Evolutionary conservation across 2,888 invertebrate species (phyloP), one percentile per base, ranked within the genome.

Genomic region (Drosophila siamana): DNA sequence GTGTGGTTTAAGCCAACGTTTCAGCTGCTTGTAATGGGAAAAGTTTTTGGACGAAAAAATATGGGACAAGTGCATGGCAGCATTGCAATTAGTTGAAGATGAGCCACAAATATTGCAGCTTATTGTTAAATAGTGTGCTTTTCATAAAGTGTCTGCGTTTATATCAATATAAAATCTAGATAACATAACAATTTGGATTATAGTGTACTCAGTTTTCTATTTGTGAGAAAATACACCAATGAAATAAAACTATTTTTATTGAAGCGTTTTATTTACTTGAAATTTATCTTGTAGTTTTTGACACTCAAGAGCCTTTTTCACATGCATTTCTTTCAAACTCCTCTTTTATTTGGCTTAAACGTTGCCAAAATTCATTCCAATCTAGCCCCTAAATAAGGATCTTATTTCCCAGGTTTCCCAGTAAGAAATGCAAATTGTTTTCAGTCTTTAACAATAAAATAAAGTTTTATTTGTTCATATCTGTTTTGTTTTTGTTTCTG

Each of bases 361-460:
- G 19, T 3, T 2, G 9, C 8, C n/a, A 36, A 36, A 36, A 13
- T n/a, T 6, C 6, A n/a, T n/a, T 36, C 4, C 33, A 36, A 36
- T 36, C 19, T n/a, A n/a, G n/a, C n/a, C n/a, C 19, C 33, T n/a
- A 36, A 36, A 36, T 36, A 15, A 38, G n/a, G 4, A n/a, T 13
- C 15, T 15, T 6, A 9, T 3, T 13, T 36, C 36, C 36, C 13
- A 13, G n/a, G 13, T 1, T 1, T 8, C 33, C 24, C 26, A 54
- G 2, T 41, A 47, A 50, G 0, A 67, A 64, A 78, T 30, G 36
- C 61, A 47, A 30, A 40, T 36, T 4, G 40, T 74, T 69, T 90
- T 90, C 90, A 90, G 90, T 91, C 91, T 91, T 91, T 90, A 90
- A 90, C 91, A 90, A 90, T 90, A 87, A 78, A 90, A 85, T 82